Evolutionary conservation across 2,888 invertebrate genomes (phyloP).

Genomic region (Nebria brevicollis): DNA sequence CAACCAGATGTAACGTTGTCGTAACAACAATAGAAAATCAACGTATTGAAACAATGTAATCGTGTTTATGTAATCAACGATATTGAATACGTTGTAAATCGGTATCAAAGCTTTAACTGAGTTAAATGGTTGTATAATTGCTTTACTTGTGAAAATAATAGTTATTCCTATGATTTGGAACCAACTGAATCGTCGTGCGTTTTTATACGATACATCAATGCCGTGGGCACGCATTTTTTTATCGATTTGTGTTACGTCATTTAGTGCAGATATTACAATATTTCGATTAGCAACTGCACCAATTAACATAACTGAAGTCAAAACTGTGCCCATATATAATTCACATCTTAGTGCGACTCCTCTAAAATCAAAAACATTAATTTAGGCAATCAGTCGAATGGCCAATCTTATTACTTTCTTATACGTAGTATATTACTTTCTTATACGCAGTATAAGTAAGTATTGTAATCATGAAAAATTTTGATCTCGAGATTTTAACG

Average conservation of each 20-base stretch:
- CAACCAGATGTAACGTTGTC: constrained; percentile 52
- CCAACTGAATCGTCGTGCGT: constrained; percentile 49
- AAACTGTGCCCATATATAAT: constrained; percentile 50
- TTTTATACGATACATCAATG: constrained; percentile 49
- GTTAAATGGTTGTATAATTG: constrained; percentile 49
- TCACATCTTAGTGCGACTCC: constrained; percentile 51
- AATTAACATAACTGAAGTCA: constrained; percentile 49
- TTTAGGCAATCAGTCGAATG: too few relatives aligned
- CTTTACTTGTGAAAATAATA: constrained; percentile 48
- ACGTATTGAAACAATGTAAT: constrained; percentile 52
- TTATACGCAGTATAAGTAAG: too few relatives aligned
- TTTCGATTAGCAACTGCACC: constrained; percentile 49
- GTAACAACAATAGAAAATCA: constrained; percentile 50
- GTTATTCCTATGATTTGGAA: constrained; percentile 48
- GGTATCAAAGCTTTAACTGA: constrained; percentile 41
- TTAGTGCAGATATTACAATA: constrained; percentile 48
- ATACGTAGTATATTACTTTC: too few relatives aligned
- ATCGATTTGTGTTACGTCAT: constrained; percentile 48
- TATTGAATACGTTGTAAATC: constrained; percentile 50
- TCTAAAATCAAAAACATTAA: constrained; percentile 8
- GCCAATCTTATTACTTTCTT: too few relatives aligned
- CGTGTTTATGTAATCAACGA: constrained; percentile 53
- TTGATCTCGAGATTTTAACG: too few relatives aligned
- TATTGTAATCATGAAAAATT: too few relatives aligned
- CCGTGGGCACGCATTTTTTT: constrained; percentile 42